Evolutionary conservation across 2,113 vertebrate species (phyloP), one percentile per base, ranked within the genome.

Genomic region (Gallinago jamesoni): DNA sequence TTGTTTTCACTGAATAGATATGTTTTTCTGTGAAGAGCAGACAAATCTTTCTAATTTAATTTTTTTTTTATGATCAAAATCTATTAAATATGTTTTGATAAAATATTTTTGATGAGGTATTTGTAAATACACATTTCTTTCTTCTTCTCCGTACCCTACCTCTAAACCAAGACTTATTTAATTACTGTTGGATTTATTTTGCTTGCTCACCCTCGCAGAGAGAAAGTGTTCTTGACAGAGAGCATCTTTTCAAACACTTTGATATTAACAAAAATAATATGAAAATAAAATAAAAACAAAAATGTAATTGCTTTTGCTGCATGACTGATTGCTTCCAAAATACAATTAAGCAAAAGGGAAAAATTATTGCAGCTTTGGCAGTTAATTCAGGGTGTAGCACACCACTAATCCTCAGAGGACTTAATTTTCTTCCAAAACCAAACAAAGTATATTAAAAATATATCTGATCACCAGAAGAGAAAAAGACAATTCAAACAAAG

Each of bases 291-390:
- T 76, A 91, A 97, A 86, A 69, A 39, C 78, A 88, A 89, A 93
- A 69, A 89, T 62, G 28, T 89, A 78, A 94, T 95, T 70, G 63
- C 86, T 94, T 97, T 84, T 82, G 35, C 64, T 87, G 68, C 94
- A 84, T 95, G 90, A 97, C 45, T 85, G 96, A 96, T 93, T 96
- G 72, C 53, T 87, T 97, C 73, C 63, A 75, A 56, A 93, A 67
- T 52, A 96, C 82, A 94, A 95, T 97, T 95, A 97, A 93, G 56
- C 73, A 94, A 52, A 82, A 79, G 57, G 55, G 67, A 64, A 92
- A 94, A 95, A 95, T 53, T 95, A 56, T 73, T 94, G 63, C 63
- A 92, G 93, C 50, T 95, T 74, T 94, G 91, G 91, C 91, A 90
- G 75, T 63, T 93, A 93, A 92, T 93, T 90, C 69, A 35, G 60